phyloP scores from a whole-genome alignment of 2,797 vertebrate genomes.

The Gymnopithys bicolor region DNA sequence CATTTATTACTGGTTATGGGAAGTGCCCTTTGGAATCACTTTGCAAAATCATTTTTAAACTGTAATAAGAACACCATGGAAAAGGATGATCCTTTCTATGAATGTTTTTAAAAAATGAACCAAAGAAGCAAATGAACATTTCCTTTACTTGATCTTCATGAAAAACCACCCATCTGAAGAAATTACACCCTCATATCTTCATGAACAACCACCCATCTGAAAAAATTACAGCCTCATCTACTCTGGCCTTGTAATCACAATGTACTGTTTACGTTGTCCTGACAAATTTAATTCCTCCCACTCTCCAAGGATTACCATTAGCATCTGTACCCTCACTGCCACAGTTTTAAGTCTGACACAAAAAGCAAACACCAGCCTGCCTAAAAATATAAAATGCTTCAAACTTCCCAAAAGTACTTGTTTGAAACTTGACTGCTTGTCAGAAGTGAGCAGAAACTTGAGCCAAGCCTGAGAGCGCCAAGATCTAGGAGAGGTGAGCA shows the following conservation, averaged over 20 bases:
- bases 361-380: neutral
- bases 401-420: neutral
- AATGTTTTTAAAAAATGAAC: neutral
- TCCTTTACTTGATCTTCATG: neutral
- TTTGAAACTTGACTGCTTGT: slow-evolving; percentile 17
- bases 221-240: neutral
- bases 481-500: slow-evolving; percentile 40
- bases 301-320: neutral
- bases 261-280: neutral
- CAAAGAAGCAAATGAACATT: neutral
- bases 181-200: neutral
- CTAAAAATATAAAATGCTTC: neutral
- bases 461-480: slow-evolving; percentile 21
- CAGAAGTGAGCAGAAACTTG: neutral
- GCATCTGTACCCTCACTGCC: neutral
- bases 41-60: neutral
- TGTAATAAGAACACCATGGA: neutral
- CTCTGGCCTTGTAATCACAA: neutral
- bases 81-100: neutral
- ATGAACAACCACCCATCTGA: neutral
- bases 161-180: neutral
- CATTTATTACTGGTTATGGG: neutral
- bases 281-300: neutral
- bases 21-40: neutral
- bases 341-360: neutral